Base-by-base conservation (phyloP, 2,797 vertebrate genomes). In the Typhlichthys eigenmanni region DNA sequence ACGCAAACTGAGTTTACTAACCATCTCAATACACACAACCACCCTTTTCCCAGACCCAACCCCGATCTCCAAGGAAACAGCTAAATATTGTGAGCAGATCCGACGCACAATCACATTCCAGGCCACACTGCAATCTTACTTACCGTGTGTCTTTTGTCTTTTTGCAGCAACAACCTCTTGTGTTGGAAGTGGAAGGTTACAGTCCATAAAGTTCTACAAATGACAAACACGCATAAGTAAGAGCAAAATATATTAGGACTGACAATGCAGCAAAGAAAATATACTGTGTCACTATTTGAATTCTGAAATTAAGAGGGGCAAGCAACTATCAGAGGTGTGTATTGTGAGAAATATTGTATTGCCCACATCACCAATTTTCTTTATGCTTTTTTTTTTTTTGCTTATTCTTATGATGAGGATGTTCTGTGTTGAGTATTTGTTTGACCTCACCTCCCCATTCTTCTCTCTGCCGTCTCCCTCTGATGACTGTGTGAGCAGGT, bases 101-200 rank as follows among this genome's bases (percentile, higher is more conserved):
- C 9, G 3, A 62, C 51, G 63, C 47, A 74, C 9, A 24, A 54
- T 61, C 55, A 69, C 13, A 72, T 62, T 4, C 29, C 14, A 47
- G n/a, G 12, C 19, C 16, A 29, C 14, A 24, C 5, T 32, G 14
- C 13, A 17, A 14, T 47, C 45, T 5, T 14, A 78, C 90, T 85
- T 67, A 93, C 92, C 90, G 2, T 91, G 83, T 51, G 77, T 86
- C 64, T 89, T 84, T 49, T 71, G 60, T 86, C 87, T 90, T 81
- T 93, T 94, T 43, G 78, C 70, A 71, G 80, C 48, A 48, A 77
- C 58, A 32, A 66, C 80, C 70, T 91, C 90, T 71, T 92, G 86
- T 5, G 79, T 91, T n/a, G 92, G 61, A 60, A 83, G 69, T 11
- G 85, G 83, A 47, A 90, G 58, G 56, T 80, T 68, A 46, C 86